Conservation (phyloP, 2,797 vertebrate genomes). For the Mormyrops attenuatus region DNA sequence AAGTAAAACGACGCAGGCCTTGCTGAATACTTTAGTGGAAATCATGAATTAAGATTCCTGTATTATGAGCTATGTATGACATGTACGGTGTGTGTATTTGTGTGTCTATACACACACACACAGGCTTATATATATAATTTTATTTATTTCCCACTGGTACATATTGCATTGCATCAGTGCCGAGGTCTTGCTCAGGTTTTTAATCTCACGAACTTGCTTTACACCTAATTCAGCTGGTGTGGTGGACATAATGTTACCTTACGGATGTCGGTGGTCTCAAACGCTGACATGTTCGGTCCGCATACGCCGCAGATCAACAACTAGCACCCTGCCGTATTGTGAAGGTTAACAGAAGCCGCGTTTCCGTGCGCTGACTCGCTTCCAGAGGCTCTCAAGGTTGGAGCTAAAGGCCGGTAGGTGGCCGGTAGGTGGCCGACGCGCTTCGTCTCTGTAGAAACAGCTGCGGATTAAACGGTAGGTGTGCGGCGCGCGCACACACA, state of each 20-base stretch:
- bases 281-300: not conserved
- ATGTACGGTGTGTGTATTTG: not conserved
- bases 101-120: too few relatives aligned
- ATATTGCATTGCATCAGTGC: not conserved
- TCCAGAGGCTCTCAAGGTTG: constrained; percentile 5
- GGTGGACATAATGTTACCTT: not conserved
- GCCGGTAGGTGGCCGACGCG: constrained; percentile 15
- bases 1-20: not conserved
- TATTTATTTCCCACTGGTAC: not conserved
- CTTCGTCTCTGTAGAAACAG: not conserved
- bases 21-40: not conserved
- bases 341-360: not conserved
- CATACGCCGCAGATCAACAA: not conserved
- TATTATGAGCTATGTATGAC: not conserved
- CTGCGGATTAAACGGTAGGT: constrained; percentile 13
- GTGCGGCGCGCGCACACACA: not conserved
- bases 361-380: not conserved
- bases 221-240: not conserved
- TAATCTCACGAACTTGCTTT: not conserved
- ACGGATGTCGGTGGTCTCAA: not conserved
- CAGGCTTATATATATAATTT: not conserved
- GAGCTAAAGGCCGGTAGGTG: constrained; percentile 7
- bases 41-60: not conserved
- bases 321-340: not conserved
- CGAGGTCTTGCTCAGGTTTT: not conserved